Conservation (phyloP, 2,797 vertebrate genomes). For the Coregonus sp. region DNA sequence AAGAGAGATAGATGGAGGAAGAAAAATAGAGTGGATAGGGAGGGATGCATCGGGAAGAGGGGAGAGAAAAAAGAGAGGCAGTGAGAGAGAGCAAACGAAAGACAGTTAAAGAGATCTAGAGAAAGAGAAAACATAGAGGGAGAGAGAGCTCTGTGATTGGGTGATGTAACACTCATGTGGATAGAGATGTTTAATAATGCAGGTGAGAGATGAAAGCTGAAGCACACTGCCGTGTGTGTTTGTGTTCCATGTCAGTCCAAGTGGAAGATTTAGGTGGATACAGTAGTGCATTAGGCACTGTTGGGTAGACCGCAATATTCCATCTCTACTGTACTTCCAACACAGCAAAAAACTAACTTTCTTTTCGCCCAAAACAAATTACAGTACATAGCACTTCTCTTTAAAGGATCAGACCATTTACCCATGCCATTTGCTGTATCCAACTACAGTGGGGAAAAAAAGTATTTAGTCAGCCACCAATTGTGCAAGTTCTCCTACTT, state of each 20-base stretch:
- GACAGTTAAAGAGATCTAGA: conserved; percentile 15
- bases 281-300: not conserved
- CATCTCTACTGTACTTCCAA: not conserved
- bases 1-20: not conserved
- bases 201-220: conserved; percentile 72
- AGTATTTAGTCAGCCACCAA: no score
- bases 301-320: not conserved
- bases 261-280: not conserved
- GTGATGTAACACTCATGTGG: conserved; percentile 61
- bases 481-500: no score
- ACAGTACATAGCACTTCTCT: not conserved
- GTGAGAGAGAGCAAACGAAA: conserved; percentile 18
- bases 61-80: conserved; percentile 13
- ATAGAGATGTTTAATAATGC: conserved; percentile 74
- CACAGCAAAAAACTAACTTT: not conserved
- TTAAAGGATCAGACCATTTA: not conserved
- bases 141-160: conserved; percentile 17
- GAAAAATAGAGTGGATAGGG: conserved; percentile 19
- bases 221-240: conserved; percentile 36
- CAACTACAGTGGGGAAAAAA: no score
- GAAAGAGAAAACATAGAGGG: conserved; percentile 7
- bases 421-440: not conserved
- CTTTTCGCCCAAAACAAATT: not conserved
- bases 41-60: conserved; percentile 3
- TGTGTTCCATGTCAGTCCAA: conserved; percentile 1